Evolutionary conservation across 2,888 invertebrate species (phyloP).

Genomic region (Patella pellucida): DNA sequence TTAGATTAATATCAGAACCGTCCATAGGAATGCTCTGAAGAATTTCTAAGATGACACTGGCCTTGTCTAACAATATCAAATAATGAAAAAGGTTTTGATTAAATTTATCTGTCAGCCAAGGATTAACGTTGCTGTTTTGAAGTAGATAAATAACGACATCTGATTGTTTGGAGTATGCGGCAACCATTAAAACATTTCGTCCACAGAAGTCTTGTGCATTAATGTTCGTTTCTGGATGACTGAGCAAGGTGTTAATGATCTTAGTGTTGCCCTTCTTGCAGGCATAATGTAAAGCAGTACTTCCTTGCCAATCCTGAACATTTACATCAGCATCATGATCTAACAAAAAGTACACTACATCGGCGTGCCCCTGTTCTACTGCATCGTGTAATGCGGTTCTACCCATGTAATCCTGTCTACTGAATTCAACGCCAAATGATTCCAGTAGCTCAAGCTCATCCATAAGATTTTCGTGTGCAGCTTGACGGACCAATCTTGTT

Average conservation of each 20-base stretch:
- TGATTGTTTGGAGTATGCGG: conserved; percentile 30
- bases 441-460: conserved; percentile 27
- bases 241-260: conserved; percentile 30
- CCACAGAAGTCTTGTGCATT: conserved; percentile 31
- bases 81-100: conserved; percentile 37
- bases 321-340: conserved; percentile 32
- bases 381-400: conserved; percentile 44
- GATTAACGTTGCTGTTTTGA: conserved; percentile 15
- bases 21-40: too few species aligned
- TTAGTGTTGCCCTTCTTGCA: conserved; percentile 35
- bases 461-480: conserved; percentile 29
- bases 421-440: conserved; percentile 27
- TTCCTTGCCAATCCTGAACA: conserved; percentile 39
- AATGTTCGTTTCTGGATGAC: conserved; percentile 6
- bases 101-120: background rate
- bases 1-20: too few species aligned
- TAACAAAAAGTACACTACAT: conserved; percentile 30
- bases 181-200: conserved; percentile 34
- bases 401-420: conserved; percentile 34
- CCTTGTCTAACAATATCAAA: background rate
- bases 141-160: conserved; percentile 31
- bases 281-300: conserved; percentile 44
- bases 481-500: conserved; percentile 33
- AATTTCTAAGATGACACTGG: background rate
- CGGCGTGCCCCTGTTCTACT: conserved; percentile 30